A percentile compares a stretch with the other conserved stretches of the same genome.
These are phyloP conservation scores for Odontothrips loti DNA, from an alignment of 2,888 invertebrate species.

Conservation along the genomic window DNA sequence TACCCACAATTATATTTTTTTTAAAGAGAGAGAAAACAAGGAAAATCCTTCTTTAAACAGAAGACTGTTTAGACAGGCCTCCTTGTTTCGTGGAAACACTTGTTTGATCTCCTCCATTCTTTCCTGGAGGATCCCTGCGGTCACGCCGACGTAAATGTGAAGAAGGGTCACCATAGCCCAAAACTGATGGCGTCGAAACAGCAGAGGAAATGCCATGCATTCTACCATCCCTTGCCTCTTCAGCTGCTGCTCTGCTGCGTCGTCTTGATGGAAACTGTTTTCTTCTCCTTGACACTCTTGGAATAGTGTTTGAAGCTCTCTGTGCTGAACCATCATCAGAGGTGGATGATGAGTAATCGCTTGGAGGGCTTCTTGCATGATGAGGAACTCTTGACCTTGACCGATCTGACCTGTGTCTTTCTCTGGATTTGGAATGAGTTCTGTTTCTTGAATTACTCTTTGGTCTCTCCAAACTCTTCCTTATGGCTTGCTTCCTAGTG, in stretches of 20 bases:
- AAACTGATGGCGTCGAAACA: conserved; percentile 39
- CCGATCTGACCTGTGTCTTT: background rate
- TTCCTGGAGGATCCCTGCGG: conserved; percentile 32
- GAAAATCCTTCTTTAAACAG: conserved; percentile 35
- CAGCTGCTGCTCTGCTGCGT: conserved; percentile 37
- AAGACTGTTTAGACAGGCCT: conserved; percentile 39
- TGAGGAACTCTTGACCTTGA: conserved; percentile 4
- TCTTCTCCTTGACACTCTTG: conserved; percentile 41
- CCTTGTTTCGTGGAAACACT: conserved; percentile 40
- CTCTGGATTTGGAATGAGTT: background rate
- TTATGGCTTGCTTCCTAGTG: background rate
- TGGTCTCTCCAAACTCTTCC: background rate
- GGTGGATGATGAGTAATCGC: conserved; percentile 42
- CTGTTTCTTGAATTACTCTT: background rate
- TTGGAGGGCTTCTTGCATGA: conserved; percentile 42
- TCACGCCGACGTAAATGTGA: background rate
- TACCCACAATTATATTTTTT: background rate
- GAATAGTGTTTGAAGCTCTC: conserved; percentile 42
- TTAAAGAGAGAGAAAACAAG: background rate
- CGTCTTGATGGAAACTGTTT: conserved; percentile 39
- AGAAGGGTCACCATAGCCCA: conserved; percentile 36
- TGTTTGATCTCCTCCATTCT: conserved; percentile 39
- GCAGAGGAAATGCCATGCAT: conserved; percentile 35
- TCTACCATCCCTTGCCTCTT: conserved; percentile 37
- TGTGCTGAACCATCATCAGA: conserved; percentile 40